Evolutionary conservation across 2,888 invertebrate species (phyloP).

Genomic region (Mactromeris polynyma): DNA sequence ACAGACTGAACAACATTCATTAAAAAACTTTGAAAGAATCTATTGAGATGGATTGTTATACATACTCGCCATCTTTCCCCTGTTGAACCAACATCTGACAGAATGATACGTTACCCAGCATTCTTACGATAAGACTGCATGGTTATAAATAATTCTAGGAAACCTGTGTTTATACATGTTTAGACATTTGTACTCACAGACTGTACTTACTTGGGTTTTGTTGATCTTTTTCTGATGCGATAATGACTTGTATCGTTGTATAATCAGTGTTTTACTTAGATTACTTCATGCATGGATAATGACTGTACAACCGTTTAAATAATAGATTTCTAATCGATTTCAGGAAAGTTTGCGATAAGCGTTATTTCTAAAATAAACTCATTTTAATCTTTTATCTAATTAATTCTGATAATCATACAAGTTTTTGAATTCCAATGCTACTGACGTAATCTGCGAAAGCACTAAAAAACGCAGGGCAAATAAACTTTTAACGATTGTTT

Average conservation of each 20-base stretch:
- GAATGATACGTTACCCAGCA: not conserved
- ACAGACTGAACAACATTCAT: too few relatives aligned
- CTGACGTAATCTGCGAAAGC: not conserved
- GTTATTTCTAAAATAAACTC: not conserved
- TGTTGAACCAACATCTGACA: not conserved
- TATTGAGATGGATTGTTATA: not conserved
- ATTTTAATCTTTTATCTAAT: not conserved
- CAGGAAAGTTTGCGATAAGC: not conserved
- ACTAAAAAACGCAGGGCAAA: not conserved
- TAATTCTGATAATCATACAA: not conserved
- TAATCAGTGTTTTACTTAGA: not conserved
- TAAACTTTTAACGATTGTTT: not conserved
- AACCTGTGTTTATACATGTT: not conserved
- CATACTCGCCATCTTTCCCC: not conserved
- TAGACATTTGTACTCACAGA: not conserved
- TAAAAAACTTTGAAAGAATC: not conserved
- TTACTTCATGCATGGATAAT: not conserved
- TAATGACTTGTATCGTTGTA: not conserved
- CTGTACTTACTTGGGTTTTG: not conserved
- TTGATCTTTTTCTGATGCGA: not conserved
- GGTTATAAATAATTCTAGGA: not conserved
- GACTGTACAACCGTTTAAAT: not conserved
- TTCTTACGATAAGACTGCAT: not conserved
- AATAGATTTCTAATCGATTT: not conserved
- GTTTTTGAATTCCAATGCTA: not conserved